Percentiles rank a stretch among this genome's conserved stretches.
These are phyloP conservation scores for Oreochromis niloticus DNA, from an alignment of 2,113 vertebrate species.

Conservation along the genomic window DNA sequence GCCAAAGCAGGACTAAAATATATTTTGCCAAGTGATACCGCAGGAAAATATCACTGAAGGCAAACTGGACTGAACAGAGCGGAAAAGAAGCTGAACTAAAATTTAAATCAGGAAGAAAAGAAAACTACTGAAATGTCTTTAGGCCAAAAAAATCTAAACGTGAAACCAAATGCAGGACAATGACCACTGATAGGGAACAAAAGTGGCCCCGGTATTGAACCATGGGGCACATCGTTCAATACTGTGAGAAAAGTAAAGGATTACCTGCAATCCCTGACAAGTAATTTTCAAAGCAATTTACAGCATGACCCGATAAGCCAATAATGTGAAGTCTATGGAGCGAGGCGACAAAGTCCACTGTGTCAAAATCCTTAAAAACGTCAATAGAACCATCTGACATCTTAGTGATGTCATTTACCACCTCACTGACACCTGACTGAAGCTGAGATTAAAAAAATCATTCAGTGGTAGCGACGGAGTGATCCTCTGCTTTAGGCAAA, in stretches of 20 bases:
- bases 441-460: neutral
- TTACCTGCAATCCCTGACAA: neutral
- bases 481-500: neutral
- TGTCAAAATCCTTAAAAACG: neutral
- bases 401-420: neutral
- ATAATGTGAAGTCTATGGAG: neutral
- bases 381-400: neutral
- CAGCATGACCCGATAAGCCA: neutral
- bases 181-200: neutral
- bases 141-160: neutral
- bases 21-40: neutral
- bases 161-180: neutral
- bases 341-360: neutral
- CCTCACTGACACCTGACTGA: neutral
- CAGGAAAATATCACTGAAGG: neutral
- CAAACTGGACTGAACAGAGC: neutral
- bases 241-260: neutral
- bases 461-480: neutral
- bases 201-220: neutral
- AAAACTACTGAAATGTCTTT: neutral
- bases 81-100: neutral
- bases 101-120: neutral
- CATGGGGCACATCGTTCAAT: neutral
- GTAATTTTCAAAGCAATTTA: neutral
- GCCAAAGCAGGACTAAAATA: neutral